Conservation (phyloP, 1,140 invertebrate species). For the Sycophila sp. region DNA sequence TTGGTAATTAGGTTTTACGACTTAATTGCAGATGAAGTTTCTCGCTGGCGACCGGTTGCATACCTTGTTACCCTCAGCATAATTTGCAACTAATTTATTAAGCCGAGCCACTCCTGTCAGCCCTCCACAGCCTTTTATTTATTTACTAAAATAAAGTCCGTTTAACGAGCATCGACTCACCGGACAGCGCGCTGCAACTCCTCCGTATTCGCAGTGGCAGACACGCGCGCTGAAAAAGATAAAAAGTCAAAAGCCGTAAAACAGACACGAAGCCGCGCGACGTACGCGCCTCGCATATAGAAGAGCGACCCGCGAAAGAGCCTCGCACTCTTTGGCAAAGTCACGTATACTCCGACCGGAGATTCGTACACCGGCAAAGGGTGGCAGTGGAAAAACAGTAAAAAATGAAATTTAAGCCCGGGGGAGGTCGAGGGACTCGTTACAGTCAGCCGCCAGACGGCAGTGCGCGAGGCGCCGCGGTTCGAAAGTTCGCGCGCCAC, state of each 20-base stretch:
- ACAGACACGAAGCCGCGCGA: background rate
- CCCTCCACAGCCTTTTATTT: too few species aligned
- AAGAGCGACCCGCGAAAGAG: constrained; percentile 24
- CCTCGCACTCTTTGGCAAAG: background rate
- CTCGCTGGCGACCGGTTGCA: too few species aligned
- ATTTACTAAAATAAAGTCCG: too few species aligned
- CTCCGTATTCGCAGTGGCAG: too few species aligned
- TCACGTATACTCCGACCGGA: background rate
- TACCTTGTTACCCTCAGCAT: too few species aligned
- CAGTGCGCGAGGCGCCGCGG: background rate
- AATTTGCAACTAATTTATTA: too few species aligned
- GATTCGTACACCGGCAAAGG: background rate
- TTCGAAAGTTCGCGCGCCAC: background rate
- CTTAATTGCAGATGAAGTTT: too few species aligned
- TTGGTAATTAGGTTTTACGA: too few species aligned
- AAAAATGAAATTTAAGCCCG: background rate
- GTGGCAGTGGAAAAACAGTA: background rate
- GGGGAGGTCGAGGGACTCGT: background rate
- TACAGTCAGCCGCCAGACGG: background rate
- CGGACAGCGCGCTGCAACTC: too few species aligned
- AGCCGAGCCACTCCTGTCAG: too few species aligned
- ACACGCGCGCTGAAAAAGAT: background rate
- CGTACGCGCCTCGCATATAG: constrained; percentile 10
- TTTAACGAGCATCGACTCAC: too few species aligned
- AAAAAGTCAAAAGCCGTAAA: background rate